phyloP scores from a whole-genome alignment of 64 coral and sea anemone genomes.

The Stylophora pistillata region DNA sequence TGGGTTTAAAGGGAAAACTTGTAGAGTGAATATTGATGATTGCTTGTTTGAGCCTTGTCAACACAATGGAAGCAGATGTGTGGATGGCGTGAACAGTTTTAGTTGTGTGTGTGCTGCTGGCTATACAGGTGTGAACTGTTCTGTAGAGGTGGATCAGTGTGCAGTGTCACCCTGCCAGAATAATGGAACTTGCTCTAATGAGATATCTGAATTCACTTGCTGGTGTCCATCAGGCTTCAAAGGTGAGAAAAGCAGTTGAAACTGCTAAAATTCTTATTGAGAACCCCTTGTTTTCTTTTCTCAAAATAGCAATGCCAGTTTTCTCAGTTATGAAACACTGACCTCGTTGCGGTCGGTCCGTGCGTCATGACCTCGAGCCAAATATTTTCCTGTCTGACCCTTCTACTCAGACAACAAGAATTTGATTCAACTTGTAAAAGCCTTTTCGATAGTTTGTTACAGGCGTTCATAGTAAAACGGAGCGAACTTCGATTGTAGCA shows the following conservation, averaged over 20 bases:
- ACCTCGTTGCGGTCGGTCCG: too few species aligned
- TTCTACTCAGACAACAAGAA: too few species aligned
- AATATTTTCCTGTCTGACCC: neutral
- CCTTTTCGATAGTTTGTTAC: too few species aligned
- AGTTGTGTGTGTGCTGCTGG: conserved; percentile 49
- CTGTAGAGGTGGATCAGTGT: conserved; percentile 38
- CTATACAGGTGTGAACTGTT: conserved; percentile 62
- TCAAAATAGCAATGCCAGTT: too few species aligned
- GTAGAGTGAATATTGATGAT: conserved; percentile 53
- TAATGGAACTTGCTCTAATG: conserved; percentile 40
- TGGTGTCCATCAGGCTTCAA: conserved; percentile 46
- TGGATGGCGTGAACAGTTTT: conserved; percentile 43
- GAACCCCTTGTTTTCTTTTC: too few species aligned
- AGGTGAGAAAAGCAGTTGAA: conserved; percentile 16
- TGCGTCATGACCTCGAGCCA: too few species aligned
- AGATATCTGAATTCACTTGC: conserved; percentile 48
- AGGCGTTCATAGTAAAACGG: too few species aligned
- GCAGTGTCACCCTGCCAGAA: conserved; percentile 15
- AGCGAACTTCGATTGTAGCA: too few species aligned
- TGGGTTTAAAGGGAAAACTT: conserved; percentile 65
- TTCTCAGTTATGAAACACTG: too few species aligned
- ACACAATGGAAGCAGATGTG: conserved; percentile 62
- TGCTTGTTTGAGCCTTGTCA: conserved; percentile 48
- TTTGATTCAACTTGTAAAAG: too few species aligned
- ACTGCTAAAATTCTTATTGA: neutral